Evolutionary conservation across 2,113 vertebrate species (phyloP), one percentile per base, ranked within the genome.

Genomic region (Cavia aperea): DNA sequence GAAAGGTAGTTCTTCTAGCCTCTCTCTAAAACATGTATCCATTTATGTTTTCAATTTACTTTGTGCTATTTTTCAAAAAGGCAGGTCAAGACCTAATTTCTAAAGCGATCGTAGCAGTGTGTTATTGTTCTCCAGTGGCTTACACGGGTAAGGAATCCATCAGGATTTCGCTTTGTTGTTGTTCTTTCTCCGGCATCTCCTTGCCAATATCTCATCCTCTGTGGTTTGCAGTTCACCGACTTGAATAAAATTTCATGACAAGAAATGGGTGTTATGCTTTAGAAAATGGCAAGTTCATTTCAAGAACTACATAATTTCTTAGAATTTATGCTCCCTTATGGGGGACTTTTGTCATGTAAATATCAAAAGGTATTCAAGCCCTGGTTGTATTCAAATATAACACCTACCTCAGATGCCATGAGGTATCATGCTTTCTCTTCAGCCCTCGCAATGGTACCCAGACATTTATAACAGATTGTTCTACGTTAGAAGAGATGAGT

Each of bases 1-100:
- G 97, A 98, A 97, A 97, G 97, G 96, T 90, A 91, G 94, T 98
- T 91, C 89, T 92, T 83, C 58, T 63, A 95, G 24, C 43, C 75
- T 92, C 77, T 93, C 73, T 94, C 77, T 94, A 84, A 97, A 96
- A 91, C 60, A 39, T 39, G 39, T 39, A 39, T 39, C 39, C 39
- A 39, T 39, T 39, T 39, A 39, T 39, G 39, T 39, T 39, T 39
- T 39, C 39, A 39, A 39, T 39, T 39, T 39, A 39, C 39, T 39
- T 39, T 39, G 39, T 39, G 39, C 39, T 39, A 39, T 39, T 39
- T 39, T 39, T 39, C 39, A 39, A 39, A 39, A 39, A 39, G 39
- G 39, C 39, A 39, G 39, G 39, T 39, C 39, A 39, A 39, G 39
- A 39, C 39, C 39, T 39, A 39, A 39, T 39, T 39, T 39, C 39